These are phyloP conservation scores for Asarcornis scutulata DNA, from an alignment of 2,113 vertebrate genomes.

Conservation along the genomic window DNA sequence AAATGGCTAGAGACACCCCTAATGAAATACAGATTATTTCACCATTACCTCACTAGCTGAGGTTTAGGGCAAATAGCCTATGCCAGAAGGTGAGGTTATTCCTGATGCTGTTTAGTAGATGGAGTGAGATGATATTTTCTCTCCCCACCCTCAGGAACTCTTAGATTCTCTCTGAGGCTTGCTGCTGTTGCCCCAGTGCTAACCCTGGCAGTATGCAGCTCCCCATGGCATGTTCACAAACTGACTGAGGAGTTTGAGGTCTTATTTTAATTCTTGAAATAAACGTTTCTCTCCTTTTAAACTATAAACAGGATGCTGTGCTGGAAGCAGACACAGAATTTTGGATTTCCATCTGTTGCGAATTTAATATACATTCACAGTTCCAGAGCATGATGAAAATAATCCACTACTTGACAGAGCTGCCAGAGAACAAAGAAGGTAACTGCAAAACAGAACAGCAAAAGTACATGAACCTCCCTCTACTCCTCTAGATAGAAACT, in stretches of 20 bases:
- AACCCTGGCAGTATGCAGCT: neutral
- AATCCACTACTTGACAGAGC: conserved; percentile 85
- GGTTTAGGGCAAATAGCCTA: neutral
- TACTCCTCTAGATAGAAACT: neutral
- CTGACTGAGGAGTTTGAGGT: neutral
- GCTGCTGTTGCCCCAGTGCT: neutral
- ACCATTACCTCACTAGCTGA: neutral
- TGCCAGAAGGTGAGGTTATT: neutral
- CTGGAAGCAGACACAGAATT: conserved; percentile 91
- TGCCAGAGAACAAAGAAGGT: conserved; percentile 93
- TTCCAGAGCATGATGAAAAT: conserved; percentile 84
- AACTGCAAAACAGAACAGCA: neutral
- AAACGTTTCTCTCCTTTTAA: neutral
- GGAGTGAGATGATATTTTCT: neutral
- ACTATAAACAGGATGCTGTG: conserved; percentile 81
- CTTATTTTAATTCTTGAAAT: neutral
- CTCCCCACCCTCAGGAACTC: neutral
- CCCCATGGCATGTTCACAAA: neutral
- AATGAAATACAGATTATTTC: neutral
- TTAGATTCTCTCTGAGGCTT: neutral
- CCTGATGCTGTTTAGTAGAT: neutral
- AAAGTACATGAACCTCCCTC: neutral
- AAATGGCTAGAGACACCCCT: neutral
- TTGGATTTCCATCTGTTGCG: conserved; percentile 89
- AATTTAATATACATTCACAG: conserved; percentile 84